Percentiles rank a stretch among this genome's conserved stretches.
Conservation (phyloP, 92 coral and sea anemone species). For the Virgularia gustaviana region DNA sequence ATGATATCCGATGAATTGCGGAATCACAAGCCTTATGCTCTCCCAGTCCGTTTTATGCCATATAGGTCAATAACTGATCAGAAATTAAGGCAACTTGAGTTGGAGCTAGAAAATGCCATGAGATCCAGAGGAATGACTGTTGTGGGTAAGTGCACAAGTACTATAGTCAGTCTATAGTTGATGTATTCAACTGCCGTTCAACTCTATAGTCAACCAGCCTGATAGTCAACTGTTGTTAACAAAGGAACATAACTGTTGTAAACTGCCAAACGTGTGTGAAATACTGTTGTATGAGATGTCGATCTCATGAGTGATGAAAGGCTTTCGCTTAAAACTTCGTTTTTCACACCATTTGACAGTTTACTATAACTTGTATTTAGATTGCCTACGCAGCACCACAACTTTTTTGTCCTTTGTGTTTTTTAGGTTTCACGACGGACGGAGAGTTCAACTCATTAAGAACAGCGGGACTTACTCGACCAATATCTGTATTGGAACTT, state of each 20-base stretch:
- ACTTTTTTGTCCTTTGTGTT: conserved; percentile 24
- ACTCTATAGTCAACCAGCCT: too few relatives aligned
- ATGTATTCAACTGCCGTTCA: too few relatives aligned
- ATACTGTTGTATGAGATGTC: too few relatives aligned
- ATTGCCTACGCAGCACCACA: conserved; percentile 42
- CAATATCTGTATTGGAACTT: conserved; percentile 42
- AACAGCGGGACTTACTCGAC: conserved; percentile 28
- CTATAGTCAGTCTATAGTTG: neutral
- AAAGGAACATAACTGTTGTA: too few relatives aligned
- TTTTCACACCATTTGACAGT: too few relatives aligned
- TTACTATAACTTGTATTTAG: conserved; percentile 4
- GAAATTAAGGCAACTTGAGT: neutral
- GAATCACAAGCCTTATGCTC: conserved; percentile 10
- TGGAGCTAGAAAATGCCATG: conserved; percentile 15
- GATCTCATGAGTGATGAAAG: too few relatives aligned
- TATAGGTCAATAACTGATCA: conserved; percentile 6
- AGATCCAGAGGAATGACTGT: conserved; percentile 7
- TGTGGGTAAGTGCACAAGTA: neutral
- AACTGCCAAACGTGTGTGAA: too few relatives aligned
- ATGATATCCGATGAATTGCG: conserved; percentile 16
- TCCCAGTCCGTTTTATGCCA: conserved; percentile 5
- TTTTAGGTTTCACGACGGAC: conserved; percentile 17
- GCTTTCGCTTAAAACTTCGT: too few relatives aligned
- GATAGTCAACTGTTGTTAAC: too few relatives aligned
- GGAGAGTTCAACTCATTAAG: conserved; percentile 35